phyloP scores from a whole-genome alignment of 2,797 vertebrate species.

The Prionace glauca region DNA sequence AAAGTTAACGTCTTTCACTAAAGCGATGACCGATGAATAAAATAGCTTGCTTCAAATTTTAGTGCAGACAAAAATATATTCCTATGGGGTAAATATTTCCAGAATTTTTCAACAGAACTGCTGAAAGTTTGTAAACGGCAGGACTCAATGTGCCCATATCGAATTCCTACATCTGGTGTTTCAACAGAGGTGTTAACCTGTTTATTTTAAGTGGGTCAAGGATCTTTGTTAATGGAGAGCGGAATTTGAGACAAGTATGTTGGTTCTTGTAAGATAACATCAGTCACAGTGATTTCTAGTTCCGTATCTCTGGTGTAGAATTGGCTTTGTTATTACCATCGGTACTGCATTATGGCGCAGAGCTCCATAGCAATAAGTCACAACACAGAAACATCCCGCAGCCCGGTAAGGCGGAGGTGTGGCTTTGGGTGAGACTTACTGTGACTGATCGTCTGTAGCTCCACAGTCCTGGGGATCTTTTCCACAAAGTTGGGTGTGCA shows the following conservation, averaged over 20 bases:
- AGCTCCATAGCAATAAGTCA: neutral
- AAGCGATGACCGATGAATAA: neutral
- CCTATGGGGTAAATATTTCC: neutral
- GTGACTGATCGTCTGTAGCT: slow-evolving; percentile 78
- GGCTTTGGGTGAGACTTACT: slow-evolving; percentile 48
- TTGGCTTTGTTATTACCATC: neutral
- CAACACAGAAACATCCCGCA: neutral
- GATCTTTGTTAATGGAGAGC: neutral
- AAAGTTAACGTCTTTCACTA: neutral
- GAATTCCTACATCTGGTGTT: neutral
- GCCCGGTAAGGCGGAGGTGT: neutral
- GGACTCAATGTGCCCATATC: neutral
- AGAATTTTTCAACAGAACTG: neutral
- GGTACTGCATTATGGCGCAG: neutral
- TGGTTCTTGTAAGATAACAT: neutral
- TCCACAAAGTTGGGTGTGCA: slow-evolving; percentile 57
- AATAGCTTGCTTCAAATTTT: neutral
- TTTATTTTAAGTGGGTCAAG: neutral
- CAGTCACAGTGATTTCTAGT: neutral
- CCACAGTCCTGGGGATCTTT: slow-evolving; percentile 73
- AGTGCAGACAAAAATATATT: neutral
- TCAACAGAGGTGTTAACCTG: neutral
- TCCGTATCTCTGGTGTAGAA: neutral
- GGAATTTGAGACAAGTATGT: neutral
- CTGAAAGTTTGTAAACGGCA: neutral